These are phyloP conservation scores for Drosophila murphyi DNA, from an alignment of 1,140 invertebrate genomes.

Conservation along the genomic window DNA sequence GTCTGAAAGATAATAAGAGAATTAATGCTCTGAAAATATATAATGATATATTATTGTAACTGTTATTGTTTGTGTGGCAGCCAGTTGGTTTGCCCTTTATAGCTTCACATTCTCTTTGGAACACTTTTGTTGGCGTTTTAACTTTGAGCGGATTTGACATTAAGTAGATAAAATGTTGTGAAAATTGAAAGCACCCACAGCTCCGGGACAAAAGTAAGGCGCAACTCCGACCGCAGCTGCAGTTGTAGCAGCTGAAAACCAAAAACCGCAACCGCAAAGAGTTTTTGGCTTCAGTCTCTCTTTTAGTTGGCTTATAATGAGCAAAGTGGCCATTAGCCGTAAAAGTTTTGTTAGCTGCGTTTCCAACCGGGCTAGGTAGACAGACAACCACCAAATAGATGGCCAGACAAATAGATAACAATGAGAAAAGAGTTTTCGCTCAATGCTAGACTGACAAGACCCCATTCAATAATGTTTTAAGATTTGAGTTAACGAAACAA, in stretches of 20 bases:
- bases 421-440: conserved; percentile 37
- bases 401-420: conserved; percentile 33
- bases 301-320: conserved; percentile 78
- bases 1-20: too few species aligned
- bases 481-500: conserved; percentile 13
- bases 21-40: too few species aligned
- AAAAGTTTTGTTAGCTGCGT: conserved; percentile 69
- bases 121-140: conserved; percentile 30
- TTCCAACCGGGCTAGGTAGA: conserved; percentile 47
- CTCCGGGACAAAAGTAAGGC: conserved; percentile 8
- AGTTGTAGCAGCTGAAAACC: conserved; percentile 25
- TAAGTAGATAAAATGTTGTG: conserved; percentile 64
- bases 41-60: too few species aligned
- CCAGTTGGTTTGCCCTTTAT: background rate
- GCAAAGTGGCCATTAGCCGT: conserved; percentile 73
- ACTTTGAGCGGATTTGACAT: conserved; percentile 57
- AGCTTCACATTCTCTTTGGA: conserved; percentile 4
- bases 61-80: too few species aligned
- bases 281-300: conserved; percentile 58
- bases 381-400: conserved; percentile 7
- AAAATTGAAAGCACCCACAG: conserved; percentile 66
- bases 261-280: conserved; percentile 67
- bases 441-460: conserved; percentile 40
- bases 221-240: conserved; percentile 21
- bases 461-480: conserved; percentile 32